Conservation (phyloP, 2,888 invertebrate species). For the Cinara cedri region DNA sequence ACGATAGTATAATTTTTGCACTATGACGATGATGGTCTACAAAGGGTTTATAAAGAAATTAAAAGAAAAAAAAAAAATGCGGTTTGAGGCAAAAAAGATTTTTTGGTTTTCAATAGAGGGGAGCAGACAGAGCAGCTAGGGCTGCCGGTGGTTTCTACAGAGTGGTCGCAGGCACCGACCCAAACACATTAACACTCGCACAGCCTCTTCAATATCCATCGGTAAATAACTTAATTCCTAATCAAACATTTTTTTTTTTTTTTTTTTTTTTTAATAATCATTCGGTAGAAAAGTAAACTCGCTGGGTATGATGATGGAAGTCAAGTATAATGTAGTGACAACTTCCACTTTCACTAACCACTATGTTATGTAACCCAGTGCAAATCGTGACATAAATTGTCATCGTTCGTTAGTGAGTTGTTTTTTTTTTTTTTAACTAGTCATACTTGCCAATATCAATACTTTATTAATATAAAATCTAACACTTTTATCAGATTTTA, state of each 20-base stretch:
- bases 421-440: constrained; percentile 1
- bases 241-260: constrained; percentile 43
- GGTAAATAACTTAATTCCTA: constrained; percentile 56
- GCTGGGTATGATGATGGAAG: constrained; percentile 30
- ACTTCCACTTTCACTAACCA: constrained; percentile 55
- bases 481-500: not conserved
- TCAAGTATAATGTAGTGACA: constrained; percentile 14
- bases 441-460: constrained; percentile 24
- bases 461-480: not conserved
- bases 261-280: constrained; percentile 1
- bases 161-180: constrained; percentile 79
- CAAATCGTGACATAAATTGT: constrained; percentile 43
- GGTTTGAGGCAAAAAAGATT: constrained; percentile 56
- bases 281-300: constrained; percentile 32
- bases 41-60: constrained; percentile 27
- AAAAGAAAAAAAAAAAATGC: constrained; percentile 36
- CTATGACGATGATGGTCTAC: not conserved
- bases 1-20: not conserved
- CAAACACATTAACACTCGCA: constrained; percentile 66
- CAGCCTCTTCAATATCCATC: constrained; percentile 57
- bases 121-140: constrained; percentile 80
- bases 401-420: constrained; percentile 27
- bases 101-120: constrained; percentile 67
- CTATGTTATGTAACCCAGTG: constrained; percentile 28
- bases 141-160: constrained; percentile 80